Conservation (phyloP, 2,888 invertebrate genomes). For the Drosophila fungiperda region DNA sequence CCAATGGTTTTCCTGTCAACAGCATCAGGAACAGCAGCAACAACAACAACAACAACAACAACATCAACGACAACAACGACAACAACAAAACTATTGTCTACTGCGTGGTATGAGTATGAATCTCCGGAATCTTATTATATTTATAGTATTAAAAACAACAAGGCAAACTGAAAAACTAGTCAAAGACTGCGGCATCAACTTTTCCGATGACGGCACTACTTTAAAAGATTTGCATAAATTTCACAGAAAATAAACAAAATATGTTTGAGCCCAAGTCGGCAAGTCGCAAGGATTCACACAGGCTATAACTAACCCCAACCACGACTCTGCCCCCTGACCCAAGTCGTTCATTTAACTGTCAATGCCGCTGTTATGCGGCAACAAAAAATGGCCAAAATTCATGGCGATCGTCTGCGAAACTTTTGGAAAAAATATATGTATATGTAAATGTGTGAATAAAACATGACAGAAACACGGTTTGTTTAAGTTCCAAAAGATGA, state of each 20-base stretch:
- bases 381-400: slow-evolving; percentile 51
- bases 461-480: not conserved
- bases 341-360: slow-evolving; percentile 72
- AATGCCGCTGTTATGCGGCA: slow-evolving; percentile 62
- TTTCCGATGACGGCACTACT: slow-evolving; percentile 75
- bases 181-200: slow-evolving; percentile 60
- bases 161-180: slow-evolving; percentile 60
- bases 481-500: not conserved
- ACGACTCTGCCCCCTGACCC: slow-evolving; percentile 11
- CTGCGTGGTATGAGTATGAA: slow-evolving; percentile 26
- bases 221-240: slow-evolving; percentile 78
- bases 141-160: slow-evolving; percentile 53
- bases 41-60: slow-evolving; percentile 33
- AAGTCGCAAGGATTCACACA: slow-evolving; percentile 26
- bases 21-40: slow-evolving; percentile 45
- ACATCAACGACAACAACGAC: slow-evolving; percentile 23
- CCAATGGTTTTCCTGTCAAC: slow-evolving; percentile 65
- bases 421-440: slow-evolving; percentile 22
- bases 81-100: slow-evolving; percentile 63
- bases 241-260: slow-evolving; percentile 63
- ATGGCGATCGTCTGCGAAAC: slow-evolving; percentile 59
- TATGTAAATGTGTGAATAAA: slow-evolving; percentile 12
- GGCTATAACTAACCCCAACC: slow-evolving; percentile 10
- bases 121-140: slow-evolving; percentile 72
- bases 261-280: slow-evolving; percentile 43